Evolutionary conservation across 92 coral and sea anemone genomes (phyloP), one percentile per base, ranked within the genome.

Genomic region (Zoanthus sociatus): DNA sequence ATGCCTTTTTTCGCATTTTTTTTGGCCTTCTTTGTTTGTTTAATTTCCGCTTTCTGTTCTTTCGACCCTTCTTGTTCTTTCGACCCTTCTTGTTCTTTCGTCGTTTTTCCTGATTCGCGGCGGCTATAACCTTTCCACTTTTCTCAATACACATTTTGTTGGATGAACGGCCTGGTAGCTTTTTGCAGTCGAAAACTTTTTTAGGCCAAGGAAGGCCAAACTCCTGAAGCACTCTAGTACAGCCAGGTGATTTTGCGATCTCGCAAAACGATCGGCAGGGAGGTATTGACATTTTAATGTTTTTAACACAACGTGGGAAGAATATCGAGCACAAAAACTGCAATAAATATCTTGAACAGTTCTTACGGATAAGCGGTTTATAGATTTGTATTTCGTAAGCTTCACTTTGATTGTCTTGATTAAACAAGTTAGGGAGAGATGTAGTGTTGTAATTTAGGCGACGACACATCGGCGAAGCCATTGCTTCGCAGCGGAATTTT

Each of bases 31-130:
- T 64, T 66, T 81, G 66, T 30, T 73, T 66, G 18, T 45, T 9
- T 66, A n/a, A n/a, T n/a, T 81, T 81, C 20, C 85, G 45, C 10
- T 66, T 66, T 81, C 66, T 81, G 47, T 66, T 81, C 75, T 64
- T 81, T 68, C 75, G 75, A 16, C 47, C 47, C 75, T 79, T 79
- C n/a, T 31, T 78, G 58, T 60, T 64, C 73, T 66, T 81, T 71
- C 85, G 20, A 16, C 47, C 47, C 75, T 79, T 79, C n/a, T 31
- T 78, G 58, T 60, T 64, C 73, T 66, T 81, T 71, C 85, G 20
- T 73, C 66, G n/a, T n/a, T n/a, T 81, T 18, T 1, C 46, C 42
- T 37, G 42, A 37, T 37, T 15, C 13, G 18, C 63, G 37, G 14
- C 20, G 30, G 55, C 12, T 1, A 6, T 46, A 5, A 46, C 11